A percentile compares a stretch with the other conserved stretches of the same genome.
Evolutionary conservation across 2,797 vertebrate genomes (phyloP).

Genomic region (Micromesistius poutassou): DNA sequence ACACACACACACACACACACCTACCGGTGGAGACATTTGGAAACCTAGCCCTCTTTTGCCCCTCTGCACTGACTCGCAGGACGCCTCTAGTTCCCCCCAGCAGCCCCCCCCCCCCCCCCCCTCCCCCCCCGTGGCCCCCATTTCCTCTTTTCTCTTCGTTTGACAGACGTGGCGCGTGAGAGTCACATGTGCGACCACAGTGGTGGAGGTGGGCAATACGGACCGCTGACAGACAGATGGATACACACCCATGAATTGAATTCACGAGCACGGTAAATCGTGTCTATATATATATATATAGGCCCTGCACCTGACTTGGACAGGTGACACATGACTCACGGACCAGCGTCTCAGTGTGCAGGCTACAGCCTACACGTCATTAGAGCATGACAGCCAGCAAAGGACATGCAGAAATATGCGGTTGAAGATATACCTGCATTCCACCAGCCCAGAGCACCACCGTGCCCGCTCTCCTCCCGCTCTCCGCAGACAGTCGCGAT

Average conservation of each 20-base stretch:
- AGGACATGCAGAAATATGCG: not conserved
- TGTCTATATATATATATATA: not conserved
- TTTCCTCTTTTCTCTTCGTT: conserved; percentile 22
- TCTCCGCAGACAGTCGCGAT: not conserved
- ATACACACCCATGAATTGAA: not conserved
- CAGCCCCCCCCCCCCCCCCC: conserved; percentile 17
- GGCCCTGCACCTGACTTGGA: not conserved
- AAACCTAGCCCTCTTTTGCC: too few relatives aligned
- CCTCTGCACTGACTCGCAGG: not conserved
- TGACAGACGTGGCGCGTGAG: conserved; percentile 34
- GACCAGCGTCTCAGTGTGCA: too few relatives aligned
- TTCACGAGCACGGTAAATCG: not conserved
- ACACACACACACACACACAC: too few relatives aligned
- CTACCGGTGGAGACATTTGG: too few relatives aligned
- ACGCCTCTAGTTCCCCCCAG: conserved; percentile 6
- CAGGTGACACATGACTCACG: too few relatives aligned
- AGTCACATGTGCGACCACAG: conserved; percentile 21
- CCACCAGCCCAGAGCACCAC: not conserved
- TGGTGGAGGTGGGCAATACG: conserved; percentile 12
- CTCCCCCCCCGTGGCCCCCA: not conserved
- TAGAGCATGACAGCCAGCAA: not conserved
- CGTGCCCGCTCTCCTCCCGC: not conserved
- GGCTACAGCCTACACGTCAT: too few relatives aligned
- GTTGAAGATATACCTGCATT: not conserved
- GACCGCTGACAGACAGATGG: not conserved